Conservation (phyloP, 1,140 invertebrate species). For the Sinella curviseta region DNA sequence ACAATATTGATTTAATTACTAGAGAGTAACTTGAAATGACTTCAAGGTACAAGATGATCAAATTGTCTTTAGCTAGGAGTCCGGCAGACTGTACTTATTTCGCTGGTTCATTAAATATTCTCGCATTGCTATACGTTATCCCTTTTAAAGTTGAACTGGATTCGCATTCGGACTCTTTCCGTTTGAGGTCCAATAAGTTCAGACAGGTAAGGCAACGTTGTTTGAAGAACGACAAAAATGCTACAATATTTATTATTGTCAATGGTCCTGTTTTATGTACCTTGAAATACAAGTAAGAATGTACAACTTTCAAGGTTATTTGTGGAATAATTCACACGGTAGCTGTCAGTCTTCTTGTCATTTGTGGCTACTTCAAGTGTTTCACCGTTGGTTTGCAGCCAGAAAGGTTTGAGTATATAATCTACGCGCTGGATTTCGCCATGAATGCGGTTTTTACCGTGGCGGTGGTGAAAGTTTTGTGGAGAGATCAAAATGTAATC, state of each 20-base stretch:
- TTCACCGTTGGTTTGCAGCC: background rate
- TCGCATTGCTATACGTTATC: background rate
- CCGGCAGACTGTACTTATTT: background rate
- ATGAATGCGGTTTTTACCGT: background rate
- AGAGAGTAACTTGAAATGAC: background rate
- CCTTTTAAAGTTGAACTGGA: background rate
- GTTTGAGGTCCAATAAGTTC: background rate
- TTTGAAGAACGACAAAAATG: background rate
- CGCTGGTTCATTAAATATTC: background rate
- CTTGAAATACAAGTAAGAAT: background rate
- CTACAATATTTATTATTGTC: too few relatives aligned
- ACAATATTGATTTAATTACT: background rate
- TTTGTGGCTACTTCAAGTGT: slow-evolving; percentile 2
- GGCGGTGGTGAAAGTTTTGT: background rate
- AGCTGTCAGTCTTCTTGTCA: background rate
- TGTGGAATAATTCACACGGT: background rate
- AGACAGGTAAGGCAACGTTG: background rate
- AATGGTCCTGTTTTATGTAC: too few relatives aligned
- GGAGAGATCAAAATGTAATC: background rate
- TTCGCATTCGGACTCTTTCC: background rate
- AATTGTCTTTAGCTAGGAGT: background rate
- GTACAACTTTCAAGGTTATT: background rate
- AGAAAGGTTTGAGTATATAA: background rate
- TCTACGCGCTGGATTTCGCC: background rate
- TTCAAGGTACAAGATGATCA: too few relatives aligned